These are phyloP conservation scores for Ormia ochracea DNA, from an alignment of 2,888 invertebrate genomes.

Conservation along the genomic window DNA sequence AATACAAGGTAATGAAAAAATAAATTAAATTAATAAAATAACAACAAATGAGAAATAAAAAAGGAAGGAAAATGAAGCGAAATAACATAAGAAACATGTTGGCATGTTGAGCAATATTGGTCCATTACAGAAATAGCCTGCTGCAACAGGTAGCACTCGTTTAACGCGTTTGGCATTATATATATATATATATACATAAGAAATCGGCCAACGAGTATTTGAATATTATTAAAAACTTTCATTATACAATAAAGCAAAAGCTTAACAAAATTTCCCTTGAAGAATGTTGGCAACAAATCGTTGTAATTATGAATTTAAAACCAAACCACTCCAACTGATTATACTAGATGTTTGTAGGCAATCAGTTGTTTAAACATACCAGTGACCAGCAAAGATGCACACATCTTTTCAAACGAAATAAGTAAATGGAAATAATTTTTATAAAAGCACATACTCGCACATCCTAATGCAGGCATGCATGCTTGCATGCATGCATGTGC, in stretches of 20 bases:
- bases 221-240: neutral
- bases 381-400: constrained; percentile 1
- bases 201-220: no score
- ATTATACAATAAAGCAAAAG: neutral
- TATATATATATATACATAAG: no score
- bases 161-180: neutral
- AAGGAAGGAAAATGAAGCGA: neutral
- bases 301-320: neutral
- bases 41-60: neutral
- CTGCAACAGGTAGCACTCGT: constrained; percentile 23
- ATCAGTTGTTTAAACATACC: constrained; percentile 3
- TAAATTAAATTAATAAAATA: constrained; percentile 44
- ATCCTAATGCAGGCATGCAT: no score
- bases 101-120: constrained; percentile 51
- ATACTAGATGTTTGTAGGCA: no score
- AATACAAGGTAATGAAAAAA: constrained; percentile 26
- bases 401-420: constrained; percentile 20
- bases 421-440: constrained; percentile 14
- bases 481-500: no score
- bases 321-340: neutral
- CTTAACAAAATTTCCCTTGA: neutral
- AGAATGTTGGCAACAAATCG: neutral
- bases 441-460: no score
- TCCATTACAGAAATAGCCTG: constrained; percentile 32
- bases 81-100: constrained; percentile 47